Evolutionary conservation across 2,888 invertebrate species (phyloP).

Genomic region (Tortrix viridana): DNA sequence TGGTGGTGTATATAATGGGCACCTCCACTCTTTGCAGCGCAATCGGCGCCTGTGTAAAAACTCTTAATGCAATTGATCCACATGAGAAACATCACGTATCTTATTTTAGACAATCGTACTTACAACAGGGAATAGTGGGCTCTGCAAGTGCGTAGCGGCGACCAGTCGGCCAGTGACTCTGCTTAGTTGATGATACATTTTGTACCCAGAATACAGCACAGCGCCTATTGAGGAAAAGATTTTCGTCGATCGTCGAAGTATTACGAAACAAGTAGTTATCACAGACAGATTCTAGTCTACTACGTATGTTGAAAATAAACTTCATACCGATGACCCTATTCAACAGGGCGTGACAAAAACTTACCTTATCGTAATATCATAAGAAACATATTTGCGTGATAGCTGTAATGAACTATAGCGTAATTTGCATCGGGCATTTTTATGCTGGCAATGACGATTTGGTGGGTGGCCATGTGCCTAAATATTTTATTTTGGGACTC

Average conservation of each 20-base stretch:
- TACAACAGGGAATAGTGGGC: constrained; percentile 77
- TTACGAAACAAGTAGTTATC: constrained; percentile 66
- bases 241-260: constrained; percentile 36
- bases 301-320: constrained; percentile 5
- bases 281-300: constrained; percentile 15
- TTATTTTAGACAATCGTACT: constrained; percentile 47
- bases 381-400: constrained; percentile 2
- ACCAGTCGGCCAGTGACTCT: constrained; percentile 74
- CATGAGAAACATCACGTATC: constrained; percentile 23
- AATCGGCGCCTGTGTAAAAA: constrained; percentile 64
- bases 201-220: constrained; percentile 41
- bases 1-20: constrained; percentile 71
- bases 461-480: not conserved
- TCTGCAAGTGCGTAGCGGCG: constrained; percentile 68
- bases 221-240: constrained; percentile 29
- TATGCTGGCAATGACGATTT: not conserved
- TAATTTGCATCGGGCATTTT: not conserved
- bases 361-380: rapidly evolving
- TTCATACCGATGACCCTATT: constrained; percentile 4
- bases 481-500: too few relatives aligned
- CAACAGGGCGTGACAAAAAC: not conserved
- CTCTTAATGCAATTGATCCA: constrained; percentile 22
- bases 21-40: constrained; percentile 76
- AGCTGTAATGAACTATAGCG: not conserved
- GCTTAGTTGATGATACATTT: constrained; percentile 79